Evolutionary conservation across 2,113 vertebrate genomes (phyloP).

Genomic region (Urocynchramus pylzowi): DNA sequence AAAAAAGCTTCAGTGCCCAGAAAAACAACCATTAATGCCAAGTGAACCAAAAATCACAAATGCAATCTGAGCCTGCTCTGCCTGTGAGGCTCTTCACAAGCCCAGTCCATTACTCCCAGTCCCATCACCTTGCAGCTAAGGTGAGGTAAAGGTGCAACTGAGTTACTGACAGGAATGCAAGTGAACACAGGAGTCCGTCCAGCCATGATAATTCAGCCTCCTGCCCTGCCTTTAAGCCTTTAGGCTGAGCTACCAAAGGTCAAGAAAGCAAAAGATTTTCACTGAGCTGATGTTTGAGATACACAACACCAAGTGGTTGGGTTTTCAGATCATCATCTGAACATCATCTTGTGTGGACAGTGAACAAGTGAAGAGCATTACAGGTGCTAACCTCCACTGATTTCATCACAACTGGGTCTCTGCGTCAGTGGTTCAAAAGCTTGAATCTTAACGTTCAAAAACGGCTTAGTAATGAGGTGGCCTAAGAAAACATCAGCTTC

Average conservation of each 20-base stretch:
- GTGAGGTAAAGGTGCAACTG: background rate
- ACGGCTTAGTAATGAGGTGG: background rate
- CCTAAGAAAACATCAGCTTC: background rate
- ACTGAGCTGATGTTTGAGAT: background rate
- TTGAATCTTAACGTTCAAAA: background rate
- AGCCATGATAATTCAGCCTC: background rate
- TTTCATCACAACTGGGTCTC: background rate
- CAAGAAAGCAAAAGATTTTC: background rate
- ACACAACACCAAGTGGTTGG: background rate
- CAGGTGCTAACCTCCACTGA: background rate
- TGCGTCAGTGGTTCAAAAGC: background rate
- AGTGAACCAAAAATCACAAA: background rate
- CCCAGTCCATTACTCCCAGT: background rate
- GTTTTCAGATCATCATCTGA: background rate
- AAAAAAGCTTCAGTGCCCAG: background rate
- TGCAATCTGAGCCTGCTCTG: background rate
- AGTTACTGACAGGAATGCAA: background rate
- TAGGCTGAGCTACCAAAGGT: background rate
- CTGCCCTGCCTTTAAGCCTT: background rate
- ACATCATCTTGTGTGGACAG: background rate
- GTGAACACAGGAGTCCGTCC: background rate
- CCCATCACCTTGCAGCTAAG: background rate
- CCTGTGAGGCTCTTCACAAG: background rate
- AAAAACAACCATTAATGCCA: background rate
- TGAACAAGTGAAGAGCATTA: accelerated